Conservation (phyloP, 2,113 vertebrate species). For the Probosciger aterrimus region DNA sequence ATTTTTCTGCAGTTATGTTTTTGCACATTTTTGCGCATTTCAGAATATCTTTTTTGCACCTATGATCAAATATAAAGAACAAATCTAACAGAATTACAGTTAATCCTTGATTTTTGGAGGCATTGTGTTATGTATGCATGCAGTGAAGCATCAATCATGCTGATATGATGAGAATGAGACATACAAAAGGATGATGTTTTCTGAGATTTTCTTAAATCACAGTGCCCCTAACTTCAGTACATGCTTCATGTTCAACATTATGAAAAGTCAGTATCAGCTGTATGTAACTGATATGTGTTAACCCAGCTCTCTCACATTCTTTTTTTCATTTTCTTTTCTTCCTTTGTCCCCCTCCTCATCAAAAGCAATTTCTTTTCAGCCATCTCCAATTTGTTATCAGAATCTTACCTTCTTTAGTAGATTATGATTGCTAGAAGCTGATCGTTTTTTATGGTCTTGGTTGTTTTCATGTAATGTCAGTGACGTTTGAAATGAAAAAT, state of each 20-base stretch:
- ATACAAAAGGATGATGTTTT: background rate
- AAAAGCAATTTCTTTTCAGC: background rate
- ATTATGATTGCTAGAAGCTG: background rate
- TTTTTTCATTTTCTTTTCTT: background rate
- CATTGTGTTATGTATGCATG: background rate
- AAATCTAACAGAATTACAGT: background rate
- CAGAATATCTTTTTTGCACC: background rate
- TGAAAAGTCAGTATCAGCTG: background rate
- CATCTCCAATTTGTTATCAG: background rate
- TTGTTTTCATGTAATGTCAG: background rate
- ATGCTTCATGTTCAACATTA: background rate
- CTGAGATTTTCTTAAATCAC: conserved; percentile 11
- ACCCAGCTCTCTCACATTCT: background rate
- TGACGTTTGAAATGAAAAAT: conserved; percentile 11
- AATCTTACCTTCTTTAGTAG: background rate
- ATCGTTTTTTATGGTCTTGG: background rate
- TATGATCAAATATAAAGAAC: background rate
- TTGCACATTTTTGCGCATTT: background rate
- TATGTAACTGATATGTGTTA: background rate
- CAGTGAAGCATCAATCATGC: background rate
- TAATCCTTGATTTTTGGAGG: conserved; percentile 34
- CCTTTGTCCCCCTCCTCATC: background rate
- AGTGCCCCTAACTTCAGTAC: background rate
- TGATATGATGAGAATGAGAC: background rate
- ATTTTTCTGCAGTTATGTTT: background rate